Base-by-base conservation (phyloP, 1,140 invertebrate genomes). In the Zaprionus ornatus region DNA sequence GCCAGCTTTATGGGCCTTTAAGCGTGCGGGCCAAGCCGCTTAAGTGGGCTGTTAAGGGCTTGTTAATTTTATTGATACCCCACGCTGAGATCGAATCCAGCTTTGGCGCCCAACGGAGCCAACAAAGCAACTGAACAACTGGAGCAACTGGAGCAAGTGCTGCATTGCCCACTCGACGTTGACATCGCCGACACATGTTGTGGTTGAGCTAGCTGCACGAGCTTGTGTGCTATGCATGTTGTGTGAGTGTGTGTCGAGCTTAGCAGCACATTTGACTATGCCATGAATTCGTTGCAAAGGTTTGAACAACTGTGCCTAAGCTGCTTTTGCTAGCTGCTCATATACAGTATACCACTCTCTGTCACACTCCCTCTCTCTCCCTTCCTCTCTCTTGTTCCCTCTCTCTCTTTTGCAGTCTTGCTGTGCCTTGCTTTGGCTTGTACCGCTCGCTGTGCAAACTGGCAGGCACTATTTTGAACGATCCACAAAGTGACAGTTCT, bases 1-100 rank as follows among this genome's bases (percentile, higher is more conserved):
- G 15, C 35, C 56, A 50, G 63, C 63, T 81, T 80, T 82, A 80
- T 80, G 79, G 74, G 80, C 74, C 79, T 79, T 72, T 57, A 72
- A 81, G 69, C 74, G 59, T 45, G 32, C 54, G 55, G 68, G 52
- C 27, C 68, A 71, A 79, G 76, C 80, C 75, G 79, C 66, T 74
- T 74, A 74, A 71, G 73, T 75, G 73, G 67, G 29, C 63, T 82
- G 77, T 79, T 79, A 79, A 72, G 67, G 62, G 77, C 73, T 60
- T 63, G 74, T 78, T 79, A 79, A 77, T 78, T 84, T 81, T 75
- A 83, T 83, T 74, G 76, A 63, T 77, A 76, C 54, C 37, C 64
- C 68, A 62, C 60, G 59, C 37, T 42, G 27, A 50, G 69, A 80
- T 74, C 83, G 72, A 77, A 68, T 45, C 17, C 40, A 61, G 64